Conservation (phyloP, 37 sponge, comb jelly and placozoan species). For the Beroe ovata region DNA sequence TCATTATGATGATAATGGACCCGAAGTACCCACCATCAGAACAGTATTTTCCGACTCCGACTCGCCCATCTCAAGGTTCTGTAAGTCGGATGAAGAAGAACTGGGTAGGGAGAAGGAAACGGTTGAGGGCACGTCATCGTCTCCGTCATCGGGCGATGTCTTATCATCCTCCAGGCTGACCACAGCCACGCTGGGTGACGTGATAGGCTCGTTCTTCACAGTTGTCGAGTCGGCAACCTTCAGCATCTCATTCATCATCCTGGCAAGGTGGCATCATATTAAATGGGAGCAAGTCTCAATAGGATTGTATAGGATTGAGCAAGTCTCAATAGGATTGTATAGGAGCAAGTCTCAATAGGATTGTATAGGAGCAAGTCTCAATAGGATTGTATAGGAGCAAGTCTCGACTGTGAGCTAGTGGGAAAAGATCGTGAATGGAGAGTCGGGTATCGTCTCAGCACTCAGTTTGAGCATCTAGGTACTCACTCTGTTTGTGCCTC, state of each 20-base stretch:
- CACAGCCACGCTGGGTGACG: constrained; percentile 17
- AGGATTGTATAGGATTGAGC: too few species aligned
- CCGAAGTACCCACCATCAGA: constrained; percentile 55
- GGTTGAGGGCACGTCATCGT: neutral
- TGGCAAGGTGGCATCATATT: too few species aligned
- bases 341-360: too few species aligned
- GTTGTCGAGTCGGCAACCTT: neutral
- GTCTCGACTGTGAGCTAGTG: too few species aligned
- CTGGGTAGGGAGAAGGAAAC: neutral
- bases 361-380: too few species aligned
- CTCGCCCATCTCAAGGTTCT: neutral
- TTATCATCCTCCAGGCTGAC: neutral
- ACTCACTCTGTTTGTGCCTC: neutral
- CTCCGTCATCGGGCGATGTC: neutral
- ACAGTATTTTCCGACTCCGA: neutral
- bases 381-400: too few species aligned
- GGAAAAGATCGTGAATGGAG: too few species aligned
- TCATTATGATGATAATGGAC: neutral
- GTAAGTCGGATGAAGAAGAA: neutral
- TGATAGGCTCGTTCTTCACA: constrained; percentile 7
- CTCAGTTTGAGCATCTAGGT: too few species aligned
- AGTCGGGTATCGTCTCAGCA: too few species aligned
- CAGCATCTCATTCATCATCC: neutral
- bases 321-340: too few species aligned
- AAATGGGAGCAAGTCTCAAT: too few species aligned